Conservation (phyloP, 2,888 invertebrate species). For the Eupithecia subumbrata region DNA sequence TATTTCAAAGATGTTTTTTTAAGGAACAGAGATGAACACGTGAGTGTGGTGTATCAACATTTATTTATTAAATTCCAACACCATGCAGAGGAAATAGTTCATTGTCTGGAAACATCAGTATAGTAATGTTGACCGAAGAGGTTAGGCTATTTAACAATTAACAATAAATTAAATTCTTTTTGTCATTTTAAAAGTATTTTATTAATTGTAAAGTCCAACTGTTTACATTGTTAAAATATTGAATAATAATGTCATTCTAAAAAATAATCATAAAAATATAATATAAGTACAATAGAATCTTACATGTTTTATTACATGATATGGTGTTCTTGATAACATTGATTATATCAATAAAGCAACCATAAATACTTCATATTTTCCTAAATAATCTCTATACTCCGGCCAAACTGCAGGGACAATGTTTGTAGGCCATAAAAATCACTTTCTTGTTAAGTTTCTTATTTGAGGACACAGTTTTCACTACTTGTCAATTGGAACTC, state of each 20-base stretch:
- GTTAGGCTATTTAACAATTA: neutral
- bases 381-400: neutral
- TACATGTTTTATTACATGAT: neutral
- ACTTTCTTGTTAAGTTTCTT: too few species aligned
- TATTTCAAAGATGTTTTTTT: neutral
- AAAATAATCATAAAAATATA: neutral
- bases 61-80: neutral
- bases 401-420: neutral
- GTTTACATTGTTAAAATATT: constrained; percentile 1
- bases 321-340: neutral
- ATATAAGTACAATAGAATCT: neutral
- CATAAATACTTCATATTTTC: neutral
- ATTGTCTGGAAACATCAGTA: neutral
- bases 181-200: neutral
- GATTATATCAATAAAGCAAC: neutral
- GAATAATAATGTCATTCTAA: neutral
- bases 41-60: neutral
- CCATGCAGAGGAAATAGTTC: neutral
- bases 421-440: neutral
- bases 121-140: neutral
- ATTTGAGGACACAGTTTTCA: too few species aligned
- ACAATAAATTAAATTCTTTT: neutral
- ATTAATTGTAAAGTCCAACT: neutral
- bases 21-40: neutral
- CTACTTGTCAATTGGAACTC: too few species aligned